Evolutionary conservation across 2,113 vertebrate species (phyloP), one percentile per base, ranked within the genome.

Genomic region (Cercocebus atys): DNA sequence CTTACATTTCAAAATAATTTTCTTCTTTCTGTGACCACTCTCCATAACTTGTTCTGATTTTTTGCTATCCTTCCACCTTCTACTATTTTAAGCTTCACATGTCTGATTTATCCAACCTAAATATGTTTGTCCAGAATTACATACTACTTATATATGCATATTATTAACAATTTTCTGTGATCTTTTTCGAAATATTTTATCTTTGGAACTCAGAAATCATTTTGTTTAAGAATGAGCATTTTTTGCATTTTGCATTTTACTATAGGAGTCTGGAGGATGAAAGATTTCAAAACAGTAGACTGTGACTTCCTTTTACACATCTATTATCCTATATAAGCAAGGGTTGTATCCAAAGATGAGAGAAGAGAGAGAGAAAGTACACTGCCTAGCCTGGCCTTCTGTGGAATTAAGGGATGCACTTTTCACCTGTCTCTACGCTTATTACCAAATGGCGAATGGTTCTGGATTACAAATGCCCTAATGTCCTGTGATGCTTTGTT

Each of bases 101-200:
- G 9, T 82, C 27, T 87, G 35, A 78, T 79, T 92, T 92, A n/a
- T 82, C 55, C 18, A 86, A 40, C 64, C 45, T 75, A 45, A 55
- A 22, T 45, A 18, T 72, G 2, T 81, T 88, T 68, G 17, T 90
- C 55, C 32, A 38, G 43, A 72, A 68, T 9, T 59, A 38, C 10
- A 10, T 50, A 81, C n/a, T 55, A 18, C 27, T 79, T 23, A 61
- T 27, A 9, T 35, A 32, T 14, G 14, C 11, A 40, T 76, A 20
- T 80, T 22, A 73, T 30, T 75, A 47, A 14, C 5, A 90, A 10
- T 72, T 87, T 17, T 68, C 52, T 50, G 30, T 47, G 6, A 17
- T 9, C 10, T 40, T 95, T 93, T 90, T 90, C 45, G 88, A 38
- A 18, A 92, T n/a, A 80, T 83, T 84, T 38, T 40, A 32, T 22